A percentile compares a stretch with the other conserved stretches of the same genome.
Evolutionary conservation across 2,797 vertebrate genomes (phyloP).

Genomic region (Mastacembelus armatus): DNA sequence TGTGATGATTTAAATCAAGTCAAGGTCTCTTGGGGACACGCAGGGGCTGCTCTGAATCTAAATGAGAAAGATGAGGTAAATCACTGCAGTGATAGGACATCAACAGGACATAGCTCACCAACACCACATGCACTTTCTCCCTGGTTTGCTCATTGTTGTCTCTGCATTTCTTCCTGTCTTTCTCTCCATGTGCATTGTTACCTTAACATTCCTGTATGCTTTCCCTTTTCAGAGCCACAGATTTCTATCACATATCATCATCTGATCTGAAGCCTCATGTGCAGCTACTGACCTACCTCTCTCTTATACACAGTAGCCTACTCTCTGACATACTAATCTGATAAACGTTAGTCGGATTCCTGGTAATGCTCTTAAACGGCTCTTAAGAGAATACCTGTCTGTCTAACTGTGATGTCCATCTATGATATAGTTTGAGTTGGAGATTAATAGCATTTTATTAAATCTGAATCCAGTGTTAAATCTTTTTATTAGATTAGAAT

Average conservation of each 20-base stretch:
- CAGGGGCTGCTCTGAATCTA: conserved; percentile 57
- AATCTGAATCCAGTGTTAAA: conserved; percentile 14
- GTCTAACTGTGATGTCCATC: conserved; percentile 42
- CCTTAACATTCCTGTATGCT: conserved; percentile 51
- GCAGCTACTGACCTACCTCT: conserved; percentile 2
- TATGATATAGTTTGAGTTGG: conserved; percentile 44
- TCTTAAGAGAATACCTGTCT: conserved; percentile 62
- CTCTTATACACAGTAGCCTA: conserved; percentile 15
- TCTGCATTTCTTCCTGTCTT: conserved; percentile 48
- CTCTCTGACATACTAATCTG: conserved; percentile 61
- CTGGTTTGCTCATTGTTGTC: conserved; percentile 42
- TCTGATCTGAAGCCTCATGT: conserved; percentile 31
- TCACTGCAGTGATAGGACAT: conserved; percentile 55
- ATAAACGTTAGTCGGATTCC: conserved; percentile 67
- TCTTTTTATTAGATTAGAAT: conserved; percentile 27
- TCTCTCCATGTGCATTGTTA: conserved; percentile 50
- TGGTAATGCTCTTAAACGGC: conserved; percentile 67
- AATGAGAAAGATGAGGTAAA: conserved; percentile 67
- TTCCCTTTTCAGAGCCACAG: conserved; percentile 38
- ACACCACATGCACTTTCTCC: conserved; percentile 51
- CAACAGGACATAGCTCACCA: conserved; percentile 60
- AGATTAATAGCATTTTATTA: conserved; percentile 33
- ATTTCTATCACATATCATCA: conserved; percentile 24
- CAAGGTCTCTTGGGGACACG: conserved; percentile 60
- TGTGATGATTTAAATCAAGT: conserved; percentile 43